Evolutionary conservation across 2,113 vertebrate genomes (phyloP).

Genomic region (Colistium nudipinnis): DNA sequence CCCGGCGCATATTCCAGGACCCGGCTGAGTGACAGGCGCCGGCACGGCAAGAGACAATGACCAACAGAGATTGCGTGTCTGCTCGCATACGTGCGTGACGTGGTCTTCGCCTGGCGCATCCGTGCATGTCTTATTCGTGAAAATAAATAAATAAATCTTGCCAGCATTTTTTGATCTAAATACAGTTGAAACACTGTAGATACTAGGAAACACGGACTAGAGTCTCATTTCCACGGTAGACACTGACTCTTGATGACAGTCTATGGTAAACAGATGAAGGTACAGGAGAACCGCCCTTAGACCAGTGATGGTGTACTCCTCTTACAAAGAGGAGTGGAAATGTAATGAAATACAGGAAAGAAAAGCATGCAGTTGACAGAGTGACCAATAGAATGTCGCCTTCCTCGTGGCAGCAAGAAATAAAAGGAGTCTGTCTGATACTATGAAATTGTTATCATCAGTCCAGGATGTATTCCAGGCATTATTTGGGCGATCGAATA

Average conservation of each 20-base stretch:
- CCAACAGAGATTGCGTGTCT: conserved; percentile 18
- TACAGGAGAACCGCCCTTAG: conserved; percentile 2
- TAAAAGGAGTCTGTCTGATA: not conserved
- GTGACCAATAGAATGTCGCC: not conserved
- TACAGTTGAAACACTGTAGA: too few species aligned
- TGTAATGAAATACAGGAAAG: conserved; percentile 16
- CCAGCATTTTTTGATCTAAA: too few species aligned
- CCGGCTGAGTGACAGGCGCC: conserved; percentile 76
- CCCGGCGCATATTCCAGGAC: conserved; percentile 68
- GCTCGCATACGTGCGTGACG: not conserved
- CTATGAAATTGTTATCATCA: conserved; percentile 2
- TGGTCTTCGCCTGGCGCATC: too few species aligned
- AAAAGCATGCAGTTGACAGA: not conserved
- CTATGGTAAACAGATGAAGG: conserved; percentile 8
- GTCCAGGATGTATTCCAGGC: not conserved
- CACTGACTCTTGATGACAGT: conserved; percentile 33
- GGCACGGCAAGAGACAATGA: conserved; percentile 55
- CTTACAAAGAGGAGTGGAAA: conserved; percentile 28
- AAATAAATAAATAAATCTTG: too few species aligned
- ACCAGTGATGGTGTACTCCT: conserved; percentile 1
- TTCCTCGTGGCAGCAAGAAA: not conserved
- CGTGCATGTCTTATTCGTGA: too few species aligned
- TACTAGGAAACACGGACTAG: too few species aligned
- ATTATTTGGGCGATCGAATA: not conserved
- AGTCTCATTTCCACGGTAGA: conserved; percentile 37